A percentile compares a stretch with the other conserved stretches of the same genome.
Conservation (phyloP, 2,888 invertebrate genomes). For the Slavum lentiscoides region DNA sequence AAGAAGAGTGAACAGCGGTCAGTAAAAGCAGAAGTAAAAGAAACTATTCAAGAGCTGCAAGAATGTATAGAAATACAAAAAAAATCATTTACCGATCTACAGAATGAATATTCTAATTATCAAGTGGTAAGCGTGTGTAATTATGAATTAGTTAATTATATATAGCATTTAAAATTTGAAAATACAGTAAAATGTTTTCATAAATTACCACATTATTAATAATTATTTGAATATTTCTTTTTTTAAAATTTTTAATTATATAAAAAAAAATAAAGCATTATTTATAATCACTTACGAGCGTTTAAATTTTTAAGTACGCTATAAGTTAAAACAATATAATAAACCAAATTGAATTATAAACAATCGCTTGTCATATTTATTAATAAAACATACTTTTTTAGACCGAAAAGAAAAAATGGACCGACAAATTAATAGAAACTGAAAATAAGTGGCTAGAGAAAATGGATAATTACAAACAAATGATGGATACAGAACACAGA, state of each 20-base stretch:
- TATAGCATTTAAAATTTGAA: too few species aligned
- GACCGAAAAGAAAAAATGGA: slow-evolving; percentile 57
- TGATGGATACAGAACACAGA: slow-evolving; percentile 55
- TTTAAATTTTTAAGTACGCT: too few species aligned
- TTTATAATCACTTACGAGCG: too few species aligned
- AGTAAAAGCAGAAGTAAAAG: slow-evolving; percentile 32
- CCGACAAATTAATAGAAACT: slow-evolving; percentile 58
- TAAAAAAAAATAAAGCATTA: too few species aligned
- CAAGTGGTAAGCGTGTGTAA: slow-evolving; percentile 22
- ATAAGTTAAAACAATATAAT: too few species aligned
- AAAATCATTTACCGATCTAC: slow-evolving; percentile 20
- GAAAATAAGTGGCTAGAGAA: slow-evolving; percentile 60
- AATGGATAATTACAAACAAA: slow-evolving; percentile 57
- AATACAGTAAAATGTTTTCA: too few species aligned
- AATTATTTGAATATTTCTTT: too few species aligned
- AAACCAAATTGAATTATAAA: too few species aligned
- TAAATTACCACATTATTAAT: too few species aligned
- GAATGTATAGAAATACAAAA: slow-evolving; percentile 40
- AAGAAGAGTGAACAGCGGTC: slow-evolving; percentile 33
- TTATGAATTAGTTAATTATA: not conserved
- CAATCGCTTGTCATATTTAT: too few species aligned
- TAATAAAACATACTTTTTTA: not conserved
- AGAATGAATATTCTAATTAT: slow-evolving; percentile 36
- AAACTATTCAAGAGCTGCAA: slow-evolving; percentile 45
- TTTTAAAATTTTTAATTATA: too few species aligned